Base-by-base conservation (phyloP, 2,888 invertebrate species). In the Thereva unica region DNA sequence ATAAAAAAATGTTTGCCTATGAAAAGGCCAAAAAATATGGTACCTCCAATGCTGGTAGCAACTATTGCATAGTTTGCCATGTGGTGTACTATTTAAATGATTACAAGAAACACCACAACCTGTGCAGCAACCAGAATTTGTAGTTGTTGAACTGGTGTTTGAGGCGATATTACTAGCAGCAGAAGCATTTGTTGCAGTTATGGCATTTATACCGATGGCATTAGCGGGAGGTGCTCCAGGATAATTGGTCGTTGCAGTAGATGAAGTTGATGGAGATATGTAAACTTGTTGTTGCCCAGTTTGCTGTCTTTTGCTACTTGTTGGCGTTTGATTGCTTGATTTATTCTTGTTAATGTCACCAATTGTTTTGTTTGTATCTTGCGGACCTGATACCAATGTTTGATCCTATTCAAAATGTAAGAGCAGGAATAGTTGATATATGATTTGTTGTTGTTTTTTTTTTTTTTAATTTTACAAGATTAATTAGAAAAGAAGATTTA, bases 11-110 rank as follows among this genome's bases (percentile, higher is more conserved):
- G n/a, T 54, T 44, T 44, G 42, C 52, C 38, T 53, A 53, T 49
- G 23, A 23, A 23, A 23, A 23, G 23, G 23, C 23, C 23, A 23
- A 23, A 23, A 73, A 70, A 76, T 74, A 80, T 84, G 84, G 83
- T 87, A 90, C 90, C 90, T 91, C 89, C 90, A 92, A 82, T 92
- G 91, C 80, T 89, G 88, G 84, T 88, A 90, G 83, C 93, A 93
- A 82, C 91, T 89, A 81, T 87, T 87, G 83, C 93, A 93, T 82
- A 92, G 85, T 77, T 86, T 84, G 78, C 91, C 91, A 81, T 89
- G 89, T 74, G 89, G 85, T 73, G 91, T 89, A 76, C 86, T 84
- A 82, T 89, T 88, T 74, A 89, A 84, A 78, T 88, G 85, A 78
- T 89, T 87, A 81, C 90, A 89, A 79, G 85, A 85, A 78, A 91